Percentiles rank a stretch among this genome's conserved stretches.
phyloP scores from a whole-genome alignment of 2,113 vertebrate species.

The Plecotus auritus region DNA sequence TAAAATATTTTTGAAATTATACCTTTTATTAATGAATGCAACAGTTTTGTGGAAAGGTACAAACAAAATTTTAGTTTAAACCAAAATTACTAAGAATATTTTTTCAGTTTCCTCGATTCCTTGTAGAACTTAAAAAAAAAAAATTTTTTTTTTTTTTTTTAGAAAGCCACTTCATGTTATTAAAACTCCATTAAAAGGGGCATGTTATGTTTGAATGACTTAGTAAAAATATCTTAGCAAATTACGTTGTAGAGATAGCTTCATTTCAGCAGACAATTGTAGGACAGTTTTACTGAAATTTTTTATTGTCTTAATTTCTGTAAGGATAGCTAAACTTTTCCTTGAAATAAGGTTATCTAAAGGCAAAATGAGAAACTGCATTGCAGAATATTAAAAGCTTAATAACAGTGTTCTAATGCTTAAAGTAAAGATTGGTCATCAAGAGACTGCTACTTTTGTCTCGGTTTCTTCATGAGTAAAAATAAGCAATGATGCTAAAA shows the following conservation, averaged over 20 bases:
- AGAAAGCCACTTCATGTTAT: not conserved
- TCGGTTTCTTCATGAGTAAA: conserved; percentile 8
- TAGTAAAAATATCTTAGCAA: conserved; percentile 11
- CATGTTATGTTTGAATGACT: not conserved
- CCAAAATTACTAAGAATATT: not conserved
- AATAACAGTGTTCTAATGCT: not conserved
- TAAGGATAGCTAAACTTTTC: conserved; percentile 4
- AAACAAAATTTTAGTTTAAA: conserved; percentile 25
- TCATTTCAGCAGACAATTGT: conserved; percentile 29
- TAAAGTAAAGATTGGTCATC: not conserved
- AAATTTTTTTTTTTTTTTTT: not conserved
- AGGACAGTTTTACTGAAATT: not conserved
- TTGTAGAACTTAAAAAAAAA: not conserved
- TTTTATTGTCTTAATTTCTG: conserved; percentile 18
- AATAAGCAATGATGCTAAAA: not conserved
- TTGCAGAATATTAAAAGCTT: not conserved
- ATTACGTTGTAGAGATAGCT: not conserved
- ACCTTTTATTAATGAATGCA: not conserved
- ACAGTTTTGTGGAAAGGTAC: not conserved
- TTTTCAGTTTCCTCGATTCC: not conserved
- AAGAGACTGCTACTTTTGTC: conserved; percentile 16
- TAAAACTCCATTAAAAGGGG: not conserved
- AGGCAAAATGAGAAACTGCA: not conserved
- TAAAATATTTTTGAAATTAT: not conserved
- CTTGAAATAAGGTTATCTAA: conserved; percentile 27